phyloP scores from a whole-genome alignment of 2,797 vertebrate genomes.

The Gymnoscopelus braueri region DNA sequence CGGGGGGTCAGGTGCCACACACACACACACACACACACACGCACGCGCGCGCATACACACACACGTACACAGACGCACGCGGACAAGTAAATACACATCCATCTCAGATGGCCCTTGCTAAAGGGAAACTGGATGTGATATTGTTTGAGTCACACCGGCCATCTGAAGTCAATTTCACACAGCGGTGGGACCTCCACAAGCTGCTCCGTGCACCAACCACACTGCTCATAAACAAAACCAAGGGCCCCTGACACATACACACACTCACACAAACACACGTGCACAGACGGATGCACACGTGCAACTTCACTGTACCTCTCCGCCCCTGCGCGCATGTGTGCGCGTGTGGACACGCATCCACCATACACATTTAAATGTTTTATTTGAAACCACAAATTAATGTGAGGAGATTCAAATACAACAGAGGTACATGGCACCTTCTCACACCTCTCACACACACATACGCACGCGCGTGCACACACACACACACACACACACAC shows the following conservation, averaged over 20 bases:
- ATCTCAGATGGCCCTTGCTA: conserved; percentile 59
- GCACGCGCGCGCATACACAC: conserved; percentile 26
- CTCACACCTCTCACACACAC: too few relatives aligned
- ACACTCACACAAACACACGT: conserved; percentile 21
- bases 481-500: too few relatives aligned
- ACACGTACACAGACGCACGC: background rate
- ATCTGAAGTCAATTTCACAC: conserved; percentile 79
- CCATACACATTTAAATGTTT: too few relatives aligned
- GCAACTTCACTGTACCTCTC: too few relatives aligned
- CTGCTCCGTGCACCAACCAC: conserved; percentile 60
- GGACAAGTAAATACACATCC: conserved; percentile 27
- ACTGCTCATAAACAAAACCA: conserved; percentile 56
- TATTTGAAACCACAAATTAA: too few relatives aligned
- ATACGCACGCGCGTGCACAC: too few relatives aligned
- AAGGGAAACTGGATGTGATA: conserved; percentile 72
- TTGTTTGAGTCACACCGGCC: conserved; percentile 69
- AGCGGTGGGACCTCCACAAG: conserved; percentile 70
- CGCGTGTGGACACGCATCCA: too few relatives aligned
- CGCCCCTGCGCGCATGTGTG: too few relatives aligned
- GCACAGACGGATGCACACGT: background rate
- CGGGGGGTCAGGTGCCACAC: conserved; percentile 67
- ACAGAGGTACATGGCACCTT: too few relatives aligned
- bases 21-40: conserved; percentile 11
- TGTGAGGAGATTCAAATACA: too few relatives aligned
- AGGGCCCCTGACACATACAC: conserved; percentile 20